Conservation (phyloP, 2,888 invertebrate species). For the Oligia strigilis region DNA sequence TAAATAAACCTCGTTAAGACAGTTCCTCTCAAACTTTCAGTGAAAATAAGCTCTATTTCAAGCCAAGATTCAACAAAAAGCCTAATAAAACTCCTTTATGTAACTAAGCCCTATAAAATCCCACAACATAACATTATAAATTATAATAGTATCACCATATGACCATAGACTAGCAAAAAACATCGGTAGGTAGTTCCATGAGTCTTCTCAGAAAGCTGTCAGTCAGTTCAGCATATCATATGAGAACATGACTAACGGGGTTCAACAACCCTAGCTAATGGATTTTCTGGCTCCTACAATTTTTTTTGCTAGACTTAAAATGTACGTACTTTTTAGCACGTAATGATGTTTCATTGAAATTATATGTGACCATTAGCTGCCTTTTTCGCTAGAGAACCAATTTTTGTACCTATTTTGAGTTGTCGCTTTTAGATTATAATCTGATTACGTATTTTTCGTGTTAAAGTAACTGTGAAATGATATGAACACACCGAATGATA, state of each 20-base stretch:
- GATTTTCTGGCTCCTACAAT: slow-evolving; percentile 66
- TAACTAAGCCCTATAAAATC: neutral
- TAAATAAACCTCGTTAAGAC: neutral
- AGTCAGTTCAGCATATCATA: slow-evolving; percentile 39
- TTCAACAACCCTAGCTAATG: slow-evolving; percentile 69
- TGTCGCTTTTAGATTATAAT: neutral
- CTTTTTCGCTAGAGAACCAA: slow-evolving; percentile 21
- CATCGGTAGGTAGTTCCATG: slow-evolving; percentile 52
- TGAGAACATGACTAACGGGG: slow-evolving; percentile 65
- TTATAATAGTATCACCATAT: slow-evolving; percentile 1
- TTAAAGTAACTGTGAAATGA: neutral
- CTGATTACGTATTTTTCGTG: slow-evolving; percentile 18
- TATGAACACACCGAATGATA: neutral
- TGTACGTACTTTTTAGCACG: slow-evolving; percentile 49
- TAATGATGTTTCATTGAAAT: slow-evolving; percentile 60
- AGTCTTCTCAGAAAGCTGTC: slow-evolving; percentile 49
- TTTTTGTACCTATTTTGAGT: slow-evolving; percentile 23
- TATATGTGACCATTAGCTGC: slow-evolving; percentile 41
- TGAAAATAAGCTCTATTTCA: neutral
- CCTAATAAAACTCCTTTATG: neutral
- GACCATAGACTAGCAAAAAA: slow-evolving; percentile 50
- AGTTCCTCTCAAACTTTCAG: neutral
- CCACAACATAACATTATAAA: neutral
- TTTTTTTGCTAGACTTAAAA: slow-evolving; percentile 65
- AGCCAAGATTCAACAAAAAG: neutral